Conservation (phyloP, 1,140 invertebrate species). For the Muscidifurax raptorellus region DNA sequence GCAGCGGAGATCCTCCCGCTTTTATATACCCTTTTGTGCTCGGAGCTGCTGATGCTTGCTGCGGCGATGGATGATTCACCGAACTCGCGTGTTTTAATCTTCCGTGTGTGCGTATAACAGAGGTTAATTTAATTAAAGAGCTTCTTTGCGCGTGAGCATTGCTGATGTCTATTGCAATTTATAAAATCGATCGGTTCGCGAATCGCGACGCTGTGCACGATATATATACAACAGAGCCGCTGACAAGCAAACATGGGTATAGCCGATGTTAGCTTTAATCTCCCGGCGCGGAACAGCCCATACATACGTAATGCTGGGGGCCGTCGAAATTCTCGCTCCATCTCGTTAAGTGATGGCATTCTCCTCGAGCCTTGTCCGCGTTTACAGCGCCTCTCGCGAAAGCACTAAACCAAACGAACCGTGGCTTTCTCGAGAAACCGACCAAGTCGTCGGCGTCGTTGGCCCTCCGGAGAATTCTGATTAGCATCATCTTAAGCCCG, state of each 20-base stretch:
- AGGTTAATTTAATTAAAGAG: conserved; percentile 9
- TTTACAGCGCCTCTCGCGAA: conserved; percentile 43
- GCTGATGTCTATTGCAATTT: background rate
- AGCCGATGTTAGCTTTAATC: background rate
- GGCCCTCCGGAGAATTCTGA: conserved; percentile 61
- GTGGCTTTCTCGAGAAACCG: conserved; percentile 41
- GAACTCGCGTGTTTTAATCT: background rate
- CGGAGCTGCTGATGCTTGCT: background rate
- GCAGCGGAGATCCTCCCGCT: background rate
- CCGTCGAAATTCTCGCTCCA: conserved; percentile 27
- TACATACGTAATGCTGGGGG: background rate
- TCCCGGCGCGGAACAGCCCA: background rate
- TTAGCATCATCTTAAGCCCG: conserved; percentile 70
- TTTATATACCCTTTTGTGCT: background rate
- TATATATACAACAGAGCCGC: background rate
- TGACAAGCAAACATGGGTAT: background rate
- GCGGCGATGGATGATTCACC: background rate
- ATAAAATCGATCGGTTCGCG: no score
- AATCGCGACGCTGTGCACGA: no score
- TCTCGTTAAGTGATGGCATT: conserved; percentile 41
- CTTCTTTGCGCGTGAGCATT: background rate
- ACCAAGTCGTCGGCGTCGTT: background rate
- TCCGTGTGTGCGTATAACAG: background rate
- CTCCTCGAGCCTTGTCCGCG: conserved; percentile 7
- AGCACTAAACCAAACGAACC: conserved; percentile 70